Evolutionary conservation across 2,888 invertebrate species (phyloP).

Genomic region (Antheraea yamamai): DNA sequence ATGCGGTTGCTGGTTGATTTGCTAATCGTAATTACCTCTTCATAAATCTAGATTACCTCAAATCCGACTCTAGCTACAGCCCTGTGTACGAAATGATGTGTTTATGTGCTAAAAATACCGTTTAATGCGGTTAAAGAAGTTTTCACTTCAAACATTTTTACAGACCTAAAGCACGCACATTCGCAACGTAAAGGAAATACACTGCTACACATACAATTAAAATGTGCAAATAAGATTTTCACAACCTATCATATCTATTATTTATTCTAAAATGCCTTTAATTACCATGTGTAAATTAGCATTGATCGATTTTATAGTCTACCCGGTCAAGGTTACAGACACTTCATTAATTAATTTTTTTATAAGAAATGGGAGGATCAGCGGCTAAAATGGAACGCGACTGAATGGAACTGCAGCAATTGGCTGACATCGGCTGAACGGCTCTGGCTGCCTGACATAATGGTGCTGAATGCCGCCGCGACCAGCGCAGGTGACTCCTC

Average conservation of each 20-base stretch:
- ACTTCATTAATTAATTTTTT: background rate
- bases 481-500: slow-evolving; percentile 83
- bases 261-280: background rate
- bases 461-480: slow-evolving; percentile 87
- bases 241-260: too few relatives aligned
- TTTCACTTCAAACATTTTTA: too few relatives aligned
- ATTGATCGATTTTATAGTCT: background rate
- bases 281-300: background rate
- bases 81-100: too few relatives aligned
- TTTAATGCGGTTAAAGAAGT: too few relatives aligned
- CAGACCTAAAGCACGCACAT: too few relatives aligned
- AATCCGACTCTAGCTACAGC: too few relatives aligned
- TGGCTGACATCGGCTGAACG: slow-evolving; percentile 86
- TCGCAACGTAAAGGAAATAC: too few relatives aligned
- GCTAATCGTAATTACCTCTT: slow-evolving; percentile 75
- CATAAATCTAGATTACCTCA: too few relatives aligned
- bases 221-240: background rate
- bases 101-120: too few relatives aligned
- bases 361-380: slow-evolving; percentile 87
- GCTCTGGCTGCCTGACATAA: slow-evolving; percentile 90
- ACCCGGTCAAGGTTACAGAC: background rate
- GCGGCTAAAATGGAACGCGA: slow-evolving; percentile 87
- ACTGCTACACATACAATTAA: background rate
- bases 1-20: slow-evolving; percentile 74
- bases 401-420: slow-evolving; percentile 83